Evolutionary conservation across 2,797 vertebrate genomes (phyloP), one percentile per base, ranked within the genome.

Genomic region (Chrosomus eos): DNA sequence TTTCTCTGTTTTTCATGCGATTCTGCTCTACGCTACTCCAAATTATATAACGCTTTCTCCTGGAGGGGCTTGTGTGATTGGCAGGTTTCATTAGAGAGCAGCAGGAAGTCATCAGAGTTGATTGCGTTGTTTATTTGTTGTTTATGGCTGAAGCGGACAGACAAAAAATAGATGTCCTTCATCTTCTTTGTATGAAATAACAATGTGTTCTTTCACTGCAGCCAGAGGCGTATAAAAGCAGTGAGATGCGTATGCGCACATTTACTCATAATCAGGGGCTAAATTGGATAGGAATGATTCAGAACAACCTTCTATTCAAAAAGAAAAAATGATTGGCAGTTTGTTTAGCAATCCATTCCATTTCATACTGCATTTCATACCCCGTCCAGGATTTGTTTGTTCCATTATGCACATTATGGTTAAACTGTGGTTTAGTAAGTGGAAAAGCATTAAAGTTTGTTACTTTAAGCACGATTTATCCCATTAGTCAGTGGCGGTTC

Each of bases 91-190:
- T 89, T 91, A 90, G 88, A 71, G 82, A 62, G 89, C 87, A 73
- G 83, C 64, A 76, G 64, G 91, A 91, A 93, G 93, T 89, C 85
- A 85, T 87, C 88, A 93, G 90, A 91, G 90, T 91, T 81, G 89
- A 89, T 88, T 87, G 90, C 88, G 87, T 88, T 89, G 82, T 31
- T 64, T 31, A 64, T 64, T 64, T 64, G 26, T 64, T 64, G 62
- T 64, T 18, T 31, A 31, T 64, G 62, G 62, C 26, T 18, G 23
- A 64, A 64, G 28, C 7, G 62, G 62, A 31, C 5, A 45, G 87
- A 86, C 80, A 89, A 88, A 88, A 92, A 94, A 90, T 88, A 91
- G 66, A 88, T 86, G 74, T 86, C 87, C 89, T 82, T 86, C 48
- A 31, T 31, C 11, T 8, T 33, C 33, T 26, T 45, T n/a, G 19